Percentiles rank a stretch among this genome's conserved stretches.
phyloP scores from a whole-genome alignment of 2,888 invertebrate genomes.

The Priocnemis perturbator region DNA sequence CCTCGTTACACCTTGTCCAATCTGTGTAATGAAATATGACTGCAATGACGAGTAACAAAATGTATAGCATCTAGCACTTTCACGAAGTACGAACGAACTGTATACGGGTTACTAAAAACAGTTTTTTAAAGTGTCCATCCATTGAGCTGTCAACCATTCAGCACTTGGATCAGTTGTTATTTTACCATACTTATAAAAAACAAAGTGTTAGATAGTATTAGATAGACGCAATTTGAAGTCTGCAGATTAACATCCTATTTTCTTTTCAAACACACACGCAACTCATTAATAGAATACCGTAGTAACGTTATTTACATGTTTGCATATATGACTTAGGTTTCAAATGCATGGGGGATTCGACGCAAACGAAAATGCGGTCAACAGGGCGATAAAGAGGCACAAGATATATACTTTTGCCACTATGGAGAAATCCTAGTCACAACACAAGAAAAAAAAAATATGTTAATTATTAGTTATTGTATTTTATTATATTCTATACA shows the following conservation, averaged over 20 bases:
- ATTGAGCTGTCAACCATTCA: too few species aligned
- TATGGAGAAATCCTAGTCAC: conserved; percentile 69
- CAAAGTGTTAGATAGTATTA: too few species aligned
- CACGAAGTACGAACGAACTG: conserved; percentile 1
- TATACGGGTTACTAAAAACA: too few species aligned
- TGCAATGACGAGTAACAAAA: neutral
- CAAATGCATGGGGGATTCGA: conserved; percentile 20
- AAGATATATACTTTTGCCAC: conserved; percentile 55
- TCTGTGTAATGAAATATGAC: neutral
- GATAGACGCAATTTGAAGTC: too few species aligned
- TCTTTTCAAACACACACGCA: neutral
- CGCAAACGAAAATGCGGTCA: conserved; percentile 39
- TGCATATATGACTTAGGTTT: conserved; percentile 40
- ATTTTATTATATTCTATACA: conserved; percentile 58
- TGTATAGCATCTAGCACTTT: neutral
- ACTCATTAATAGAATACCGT: conserved; percentile 1
- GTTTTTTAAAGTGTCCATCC: too few species aligned
- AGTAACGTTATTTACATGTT: conserved; percentile 40
- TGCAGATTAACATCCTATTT: neutral
- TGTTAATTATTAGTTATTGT: conserved; percentile 61
- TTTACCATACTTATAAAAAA: too few species aligned
- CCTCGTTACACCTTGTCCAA: conserved; percentile 18
- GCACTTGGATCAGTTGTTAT: too few species aligned
- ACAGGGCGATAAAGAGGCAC: conserved; percentile 50
- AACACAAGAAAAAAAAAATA: conserved; percentile 49